Percentiles rank a stretch among this genome's conserved stretches.
phyloP scores from a whole-genome alignment of 2,797 vertebrate species.

The Chiloscyllium punctatum region DNA sequence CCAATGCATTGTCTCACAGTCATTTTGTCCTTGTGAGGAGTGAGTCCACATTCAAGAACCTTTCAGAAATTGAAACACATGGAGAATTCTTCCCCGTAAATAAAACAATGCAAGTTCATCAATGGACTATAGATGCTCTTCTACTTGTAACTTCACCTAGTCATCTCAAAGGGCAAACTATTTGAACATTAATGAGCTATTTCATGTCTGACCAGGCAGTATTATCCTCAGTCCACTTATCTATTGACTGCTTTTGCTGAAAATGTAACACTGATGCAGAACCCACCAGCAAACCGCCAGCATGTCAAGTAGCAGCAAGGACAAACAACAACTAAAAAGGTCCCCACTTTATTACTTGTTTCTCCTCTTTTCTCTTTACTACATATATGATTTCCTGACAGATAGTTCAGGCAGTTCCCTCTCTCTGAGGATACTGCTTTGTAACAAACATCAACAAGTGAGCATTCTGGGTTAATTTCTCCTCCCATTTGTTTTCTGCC shows the following conservation, averaged over 20 bases:
- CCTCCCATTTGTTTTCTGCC: not conserved
- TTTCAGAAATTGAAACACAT: not conserved
- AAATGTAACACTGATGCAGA: not conserved
- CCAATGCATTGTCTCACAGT: not conserved
- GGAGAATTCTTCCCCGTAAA: not conserved
- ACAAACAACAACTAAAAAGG: not conserved
- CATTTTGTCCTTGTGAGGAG: not conserved
- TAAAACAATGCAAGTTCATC: not conserved
- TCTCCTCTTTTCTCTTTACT: not conserved
- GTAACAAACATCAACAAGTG: not conserved
- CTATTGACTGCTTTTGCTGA: not conserved
- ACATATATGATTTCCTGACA: not conserved
- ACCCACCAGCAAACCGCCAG: not conserved
- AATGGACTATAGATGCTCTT: not conserved
- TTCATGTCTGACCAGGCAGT: slow-evolving; percentile 29
- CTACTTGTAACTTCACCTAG: not conserved
- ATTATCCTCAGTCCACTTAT: not conserved
- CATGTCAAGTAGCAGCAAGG: not conserved
- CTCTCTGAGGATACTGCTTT: not conserved
- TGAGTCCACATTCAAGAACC: not conserved
- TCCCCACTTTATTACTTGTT: not conserved
- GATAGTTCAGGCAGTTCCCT: not conserved
- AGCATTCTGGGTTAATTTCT: not conserved
- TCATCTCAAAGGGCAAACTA: not conserved
- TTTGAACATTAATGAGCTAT: not conserved